phyloP scores from a whole-genome alignment of 2,888 invertebrate genomes.

The Atethmia centrago region DNA sequence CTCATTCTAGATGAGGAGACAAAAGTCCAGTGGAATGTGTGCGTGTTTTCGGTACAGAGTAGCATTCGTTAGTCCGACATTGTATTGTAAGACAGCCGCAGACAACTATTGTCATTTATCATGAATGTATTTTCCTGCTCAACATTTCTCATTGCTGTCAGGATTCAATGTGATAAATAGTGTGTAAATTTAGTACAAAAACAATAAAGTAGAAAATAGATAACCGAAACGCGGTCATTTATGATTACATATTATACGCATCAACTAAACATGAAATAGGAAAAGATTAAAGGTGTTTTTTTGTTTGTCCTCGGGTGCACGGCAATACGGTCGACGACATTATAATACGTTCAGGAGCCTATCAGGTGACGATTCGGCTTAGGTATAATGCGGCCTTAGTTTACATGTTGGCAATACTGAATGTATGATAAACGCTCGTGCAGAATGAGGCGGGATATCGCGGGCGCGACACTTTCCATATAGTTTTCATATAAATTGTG shows the following conservation, averaged over 20 bases:
- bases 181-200: slow-evolving; percentile 19
- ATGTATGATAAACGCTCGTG: too few relatives aligned
- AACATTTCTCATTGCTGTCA: slow-evolving; percentile 24
- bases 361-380: slow-evolving; percentile 5
- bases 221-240: slow-evolving; percentile 51
- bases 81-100: slow-evolving; percentile 34
- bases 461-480: too few relatives aligned
- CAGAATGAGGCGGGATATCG: too few relatives aligned
- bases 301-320: not conserved
- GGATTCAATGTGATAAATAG: slow-evolving; percentile 25
- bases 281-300: slow-evolving; percentile 34
- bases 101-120: slow-evolving; percentile 35
- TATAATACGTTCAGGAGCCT: slow-evolving; percentile 11
- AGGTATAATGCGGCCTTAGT: not conserved
- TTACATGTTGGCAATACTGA: not conserved
- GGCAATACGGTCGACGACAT: slow-evolving; percentile 10
- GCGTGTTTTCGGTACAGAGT: slow-evolving; percentile 2
- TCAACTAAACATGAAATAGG: slow-evolving; percentile 26
- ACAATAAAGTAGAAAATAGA: slow-evolving; percentile 42
- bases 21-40: slow-evolving; percentile 17
- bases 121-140: slow-evolving; percentile 42
- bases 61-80: slow-evolving; percentile 24
- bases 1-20: not conserved
- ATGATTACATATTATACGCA: slow-evolving; percentile 28
- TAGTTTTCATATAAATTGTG: too few relatives aligned